Evolutionary conservation across 2,113 vertebrate genomes (phyloP).

Genomic region (Scortum barcoo): DNA sequence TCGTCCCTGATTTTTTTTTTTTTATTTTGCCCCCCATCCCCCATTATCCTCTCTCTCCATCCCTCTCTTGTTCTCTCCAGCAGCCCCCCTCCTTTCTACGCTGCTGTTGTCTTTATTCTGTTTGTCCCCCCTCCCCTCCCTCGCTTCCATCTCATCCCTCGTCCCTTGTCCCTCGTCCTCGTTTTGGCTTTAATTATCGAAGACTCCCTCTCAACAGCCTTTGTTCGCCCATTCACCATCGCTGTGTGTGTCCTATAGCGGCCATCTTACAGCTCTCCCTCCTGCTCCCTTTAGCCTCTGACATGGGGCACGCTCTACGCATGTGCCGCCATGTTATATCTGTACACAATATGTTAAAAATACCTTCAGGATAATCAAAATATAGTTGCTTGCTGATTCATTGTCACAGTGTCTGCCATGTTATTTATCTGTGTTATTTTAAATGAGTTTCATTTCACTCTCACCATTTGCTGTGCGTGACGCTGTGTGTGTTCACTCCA

Average conservation of each 20-base stretch:
- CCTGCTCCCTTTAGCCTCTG: conserved; percentile 59
- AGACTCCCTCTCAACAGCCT: conserved; percentile 81
- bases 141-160: conserved; percentile 71
- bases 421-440: not conserved
- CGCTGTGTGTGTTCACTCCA: conserved; percentile 63
- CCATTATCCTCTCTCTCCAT: conserved; percentile 59
- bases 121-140: conserved; percentile 57
- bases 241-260: conserved; percentile 77
- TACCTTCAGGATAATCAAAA: conserved; percentile 1
- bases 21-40: conserved; percentile 55
- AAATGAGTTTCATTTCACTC: conserved; percentile 14
- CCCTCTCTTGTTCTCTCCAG: conserved; percentile 62
- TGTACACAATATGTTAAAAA: conserved; percentile 4
- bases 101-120: conserved; percentile 80
- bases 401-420: not conserved
- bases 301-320: conserved; percentile 55
- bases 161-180: conserved; percentile 76
- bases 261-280: conserved; percentile 82
- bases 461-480: conserved; percentile 49
- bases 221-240: conserved; percentile 78
- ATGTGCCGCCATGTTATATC: conserved; percentile 51
- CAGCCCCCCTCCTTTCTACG: conserved; percentile 36
- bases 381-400: not conserved
- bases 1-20: conserved; percentile 61
- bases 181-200: conserved; percentile 85